Evolutionary conservation across 37 sponge, comb jelly and placozoan genomes (phyloP), one percentile per base, ranked within the genome.

Genomic region (Halisarca cf. caerulea): DNA sequence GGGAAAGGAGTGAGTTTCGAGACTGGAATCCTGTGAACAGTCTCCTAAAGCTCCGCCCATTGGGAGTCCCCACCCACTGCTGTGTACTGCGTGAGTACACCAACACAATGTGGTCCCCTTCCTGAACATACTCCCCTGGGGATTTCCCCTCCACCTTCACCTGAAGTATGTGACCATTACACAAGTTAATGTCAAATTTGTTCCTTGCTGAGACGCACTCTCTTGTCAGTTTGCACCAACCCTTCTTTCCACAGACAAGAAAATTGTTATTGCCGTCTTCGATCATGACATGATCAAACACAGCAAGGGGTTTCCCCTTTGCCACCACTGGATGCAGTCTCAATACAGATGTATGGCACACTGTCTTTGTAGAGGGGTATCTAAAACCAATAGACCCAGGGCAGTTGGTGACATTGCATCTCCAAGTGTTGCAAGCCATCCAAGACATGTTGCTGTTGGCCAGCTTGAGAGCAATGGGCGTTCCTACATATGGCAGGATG

Each of bases 381-480:
- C 7, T 5, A 39, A 71, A 71, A 21, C 41, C 40, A 23, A 7
- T 6, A 47, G 51, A 14, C 21, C 41, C 73, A 37, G 73, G 73
- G 32, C 73, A 71, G 39, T 5, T 18, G 73, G 73, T 30, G 73
- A 37, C 40, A 20, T 71, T 71, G 39, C 73, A 71, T 9, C 40
- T 7, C 7, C 40, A 20, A 21, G 20, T 71, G 35, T 11, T 71
- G 39, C 73, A 71, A 5, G 73, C 37, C 73, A 71, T 71, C 73
- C 73, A 71, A 5, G 5, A 20, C 5, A 20, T 20, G 5, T 35
- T 18, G 5, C 20, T 21, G 5, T 5, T 7, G 3, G 30, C 73
- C 20, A 71, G 35, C 20, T 71, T 32, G 20, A 71, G 73, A 71
- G 73, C 73, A 38, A 71, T 71, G n/a, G n/a, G n/a, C n/a, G n/a